phyloP scores from a whole-genome alignment of 23 tunicate genomes.

The Styela clava region DNA sequence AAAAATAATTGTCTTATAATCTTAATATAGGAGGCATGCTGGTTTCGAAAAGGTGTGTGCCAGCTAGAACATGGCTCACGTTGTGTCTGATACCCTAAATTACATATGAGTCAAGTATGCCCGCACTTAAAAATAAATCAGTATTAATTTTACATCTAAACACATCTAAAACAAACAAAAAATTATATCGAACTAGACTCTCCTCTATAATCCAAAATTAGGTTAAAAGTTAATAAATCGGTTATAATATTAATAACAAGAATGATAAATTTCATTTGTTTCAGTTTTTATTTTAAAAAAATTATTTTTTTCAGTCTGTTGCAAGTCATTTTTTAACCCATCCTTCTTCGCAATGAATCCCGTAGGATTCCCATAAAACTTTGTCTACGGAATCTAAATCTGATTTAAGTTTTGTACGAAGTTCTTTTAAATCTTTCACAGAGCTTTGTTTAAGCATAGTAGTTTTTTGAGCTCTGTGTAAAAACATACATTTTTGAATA shows the following conservation, averaged over 20 bases:
- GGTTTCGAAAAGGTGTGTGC: too few relatives aligned
- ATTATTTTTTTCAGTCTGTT: neutral
- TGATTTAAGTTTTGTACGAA: slow-evolving; percentile 54
- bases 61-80: too few relatives aligned
- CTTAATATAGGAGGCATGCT: too few relatives aligned
- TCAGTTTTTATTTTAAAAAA: neutral
- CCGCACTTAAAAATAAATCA: too few relatives aligned
- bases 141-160: too few relatives aligned
- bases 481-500: slow-evolving; percentile 11
- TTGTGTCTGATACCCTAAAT: too few relatives aligned
- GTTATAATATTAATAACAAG: neutral
- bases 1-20: too few relatives aligned
- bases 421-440: slow-evolving; percentile 43
- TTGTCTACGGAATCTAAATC: slow-evolving; percentile 67
- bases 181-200: too few relatives aligned
- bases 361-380: slow-evolving; percentile 74
- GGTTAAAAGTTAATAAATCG: neutral
- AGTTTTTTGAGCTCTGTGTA: slow-evolving; percentile 21
- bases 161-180: too few relatives aligned
- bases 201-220: neutral
- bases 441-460: slow-evolving; percentile 34
- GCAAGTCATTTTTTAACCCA: slow-evolving; percentile 25
- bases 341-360: slow-evolving; percentile 36
- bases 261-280: neutral
- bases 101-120: too few relatives aligned